Evolutionary conservation across 2,888 invertebrate species (phyloP).

Genomic region (Prosopocoilus inquinatus): DNA sequence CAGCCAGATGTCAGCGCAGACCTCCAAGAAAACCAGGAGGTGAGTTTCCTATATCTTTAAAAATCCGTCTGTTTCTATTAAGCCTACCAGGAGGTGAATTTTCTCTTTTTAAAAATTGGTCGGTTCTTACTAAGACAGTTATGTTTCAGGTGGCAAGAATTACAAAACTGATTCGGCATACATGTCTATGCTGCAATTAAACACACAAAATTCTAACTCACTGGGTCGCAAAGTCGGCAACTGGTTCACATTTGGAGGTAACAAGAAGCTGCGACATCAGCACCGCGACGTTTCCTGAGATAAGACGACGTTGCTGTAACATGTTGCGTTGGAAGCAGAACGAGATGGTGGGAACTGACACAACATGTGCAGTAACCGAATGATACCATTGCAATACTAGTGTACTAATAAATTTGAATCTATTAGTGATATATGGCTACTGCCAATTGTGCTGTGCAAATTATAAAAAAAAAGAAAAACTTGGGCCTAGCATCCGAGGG

Average conservation of each 20-base stretch:
- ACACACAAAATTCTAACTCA: conserved; percentile 49
- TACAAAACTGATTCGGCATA: conserved; percentile 53
- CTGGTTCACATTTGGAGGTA: conserved; percentile 59
- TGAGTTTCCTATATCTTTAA: conserved; percentile 24
- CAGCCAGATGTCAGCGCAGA: conserved; percentile 46
- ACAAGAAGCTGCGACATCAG: conserved; percentile 54
- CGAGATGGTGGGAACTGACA: conserved; percentile 6
- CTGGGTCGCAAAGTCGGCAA: conserved; percentile 58
- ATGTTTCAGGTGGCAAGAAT: conserved; percentile 48
- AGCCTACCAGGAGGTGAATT: conserved; percentile 41
- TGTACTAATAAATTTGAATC: conserved; percentile 18
- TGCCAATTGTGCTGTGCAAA: conserved; percentile 32
- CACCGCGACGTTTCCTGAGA: conserved; percentile 53
- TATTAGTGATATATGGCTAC: conserved; percentile 31
- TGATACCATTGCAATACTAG: conserved; percentile 21
- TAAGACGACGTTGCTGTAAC: conserved; percentile 54
- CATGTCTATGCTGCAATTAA: conserved; percentile 48
- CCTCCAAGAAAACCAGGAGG: conserved; percentile 49
- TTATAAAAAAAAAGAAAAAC: background rate
- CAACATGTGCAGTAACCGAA: conserved; percentile 17
- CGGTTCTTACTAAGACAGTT: background rate
- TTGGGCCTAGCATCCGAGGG: conserved; percentile 1
- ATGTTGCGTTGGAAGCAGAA: conserved; percentile 10
- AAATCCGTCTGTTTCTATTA: background rate
- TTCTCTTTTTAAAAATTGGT: background rate